Evolutionary conservation across 2,113 vertebrate genomes (phyloP).

Genomic region (Psephotus haematonotus): DNA sequence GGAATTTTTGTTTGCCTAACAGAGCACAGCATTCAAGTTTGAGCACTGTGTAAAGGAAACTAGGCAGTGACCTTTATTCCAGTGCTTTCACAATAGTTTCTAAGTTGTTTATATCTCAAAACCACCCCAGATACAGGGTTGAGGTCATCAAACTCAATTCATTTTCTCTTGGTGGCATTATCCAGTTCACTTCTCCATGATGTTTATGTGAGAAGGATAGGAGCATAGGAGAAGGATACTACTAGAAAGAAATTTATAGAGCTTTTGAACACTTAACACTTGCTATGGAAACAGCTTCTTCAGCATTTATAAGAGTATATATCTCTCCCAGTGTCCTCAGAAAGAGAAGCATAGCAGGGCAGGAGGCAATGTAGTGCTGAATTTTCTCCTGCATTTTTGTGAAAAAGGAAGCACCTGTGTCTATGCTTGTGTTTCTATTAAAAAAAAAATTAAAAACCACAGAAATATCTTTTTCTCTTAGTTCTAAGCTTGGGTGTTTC

Average conservation of each 20-base stretch:
- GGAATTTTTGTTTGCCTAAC: not conserved
- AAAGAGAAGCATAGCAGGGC: not conserved
- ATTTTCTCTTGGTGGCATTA: slow-evolving; percentile 54
- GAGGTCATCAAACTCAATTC: slow-evolving; percentile 30
- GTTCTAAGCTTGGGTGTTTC: not conserved
- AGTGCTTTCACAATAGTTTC: not conserved
- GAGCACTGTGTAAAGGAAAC: not conserved
- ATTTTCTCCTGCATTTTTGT: not conserved
- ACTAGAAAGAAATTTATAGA: not conserved
- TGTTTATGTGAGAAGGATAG: not conserved
- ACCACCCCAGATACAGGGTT: not conserved
- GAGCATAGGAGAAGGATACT: not conserved
- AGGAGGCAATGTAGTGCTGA: not conserved
- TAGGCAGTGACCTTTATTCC: not conserved
- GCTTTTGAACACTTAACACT: slow-evolving; percentile 8
- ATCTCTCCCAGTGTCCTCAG: not conserved
- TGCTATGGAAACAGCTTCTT: not conserved
- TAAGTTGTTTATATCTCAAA: not conserved
- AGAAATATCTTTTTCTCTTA: not conserved
- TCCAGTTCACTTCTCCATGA: not conserved
- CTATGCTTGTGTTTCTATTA: not conserved
- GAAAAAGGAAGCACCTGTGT: not conserved
- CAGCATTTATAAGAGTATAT: not conserved
- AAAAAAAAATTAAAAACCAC: not conserved
- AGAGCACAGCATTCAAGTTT: not conserved